phyloP scores from a whole-genome alignment of 2,888 invertebrate species.

The Netelia virgata region DNA sequence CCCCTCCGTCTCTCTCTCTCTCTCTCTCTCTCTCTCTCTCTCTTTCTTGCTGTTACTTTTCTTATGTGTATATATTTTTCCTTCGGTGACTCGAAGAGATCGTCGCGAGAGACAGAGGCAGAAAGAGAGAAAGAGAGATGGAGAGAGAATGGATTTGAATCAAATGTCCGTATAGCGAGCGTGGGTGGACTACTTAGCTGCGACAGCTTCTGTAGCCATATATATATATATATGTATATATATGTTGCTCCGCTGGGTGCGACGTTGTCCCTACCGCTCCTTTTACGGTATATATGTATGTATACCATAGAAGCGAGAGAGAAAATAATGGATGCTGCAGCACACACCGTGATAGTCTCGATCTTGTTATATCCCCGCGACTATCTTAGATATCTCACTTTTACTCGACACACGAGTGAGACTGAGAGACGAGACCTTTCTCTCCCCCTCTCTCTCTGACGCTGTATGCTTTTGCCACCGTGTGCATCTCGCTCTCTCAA shows the following conservation, averaged over 20 bases:
- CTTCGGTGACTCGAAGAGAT: slow-evolving; percentile 52
- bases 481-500: slow-evolving; percentile 1
- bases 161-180: slow-evolving; percentile 57
- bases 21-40: too few relatives aligned
- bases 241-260: slow-evolving; percentile 20
- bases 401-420: slow-evolving; percentile 51
- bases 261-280: slow-evolving; percentile 64
- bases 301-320: slow-evolving; percentile 1
- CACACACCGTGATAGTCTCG: slow-evolving; percentile 54
- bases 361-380: slow-evolving; percentile 64
- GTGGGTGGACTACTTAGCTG: slow-evolving; percentile 76
- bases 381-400: slow-evolving; percentile 77
- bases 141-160: slow-evolving; percentile 70
- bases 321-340: slow-evolving; percentile 69
- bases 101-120: slow-evolving; percentile 18
- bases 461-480: neutral
- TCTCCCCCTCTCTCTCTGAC: neutral
- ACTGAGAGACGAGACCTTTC: neutral
- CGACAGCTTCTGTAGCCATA: slow-evolving; percentile 71
- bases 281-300: slow-evolving; percentile 71
- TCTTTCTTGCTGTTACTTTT: neutral
- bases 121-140: neutral
- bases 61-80: slow-evolving; percentile 3
- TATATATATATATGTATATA: slow-evolving; percentile 52
- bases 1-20: too few relatives aligned